phyloP scores from a whole-genome alignment of 2,888 invertebrate species.

The Drosophila parthenogenetica region DNA sequence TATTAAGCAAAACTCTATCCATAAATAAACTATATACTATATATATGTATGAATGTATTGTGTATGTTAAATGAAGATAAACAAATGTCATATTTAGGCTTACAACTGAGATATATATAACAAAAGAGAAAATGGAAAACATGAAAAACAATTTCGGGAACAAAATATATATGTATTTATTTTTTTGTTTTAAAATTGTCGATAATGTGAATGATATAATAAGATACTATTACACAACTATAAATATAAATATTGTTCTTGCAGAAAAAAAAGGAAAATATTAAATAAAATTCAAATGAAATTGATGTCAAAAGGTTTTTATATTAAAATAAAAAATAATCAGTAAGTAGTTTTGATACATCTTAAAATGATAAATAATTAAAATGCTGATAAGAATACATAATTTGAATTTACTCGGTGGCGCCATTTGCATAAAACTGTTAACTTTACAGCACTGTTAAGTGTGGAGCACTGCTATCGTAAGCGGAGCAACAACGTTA shows the following conservation, averaged over 20 bases:
- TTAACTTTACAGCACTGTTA: constrained; percentile 10
- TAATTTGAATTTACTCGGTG: no score
- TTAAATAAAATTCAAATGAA: constrained; percentile 40
- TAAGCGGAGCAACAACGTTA: constrained; percentile 26
- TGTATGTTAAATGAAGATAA: constrained; percentile 45
- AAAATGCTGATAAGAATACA: no score
- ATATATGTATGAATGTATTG: constrained; percentile 39
- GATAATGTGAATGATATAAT: constrained; percentile 62
- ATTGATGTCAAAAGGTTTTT: background rate
- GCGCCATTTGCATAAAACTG: background rate
- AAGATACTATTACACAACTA: constrained; percentile 50
- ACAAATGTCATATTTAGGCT: constrained; percentile 76
- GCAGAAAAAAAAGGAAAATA: constrained; percentile 53
- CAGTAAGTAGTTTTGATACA: no score
- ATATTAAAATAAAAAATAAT: no score
- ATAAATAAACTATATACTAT: constrained; percentile 30
- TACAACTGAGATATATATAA: constrained; percentile 65
- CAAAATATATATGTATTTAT: constrained; percentile 80
- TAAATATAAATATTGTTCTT: constrained; percentile 72
- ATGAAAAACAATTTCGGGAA: constrained; percentile 78
- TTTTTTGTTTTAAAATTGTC: constrained; percentile 74
- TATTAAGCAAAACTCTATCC: constrained; percentile 49
- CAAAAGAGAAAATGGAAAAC: constrained; percentile 46
- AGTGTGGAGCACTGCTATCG: constrained; percentile 23
- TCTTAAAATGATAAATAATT: no score